These are phyloP conservation scores for Orestias chungarensis DNA, from an alignment of 2,797 vertebrate genomes.

Conservation along the genomic window DNA sequence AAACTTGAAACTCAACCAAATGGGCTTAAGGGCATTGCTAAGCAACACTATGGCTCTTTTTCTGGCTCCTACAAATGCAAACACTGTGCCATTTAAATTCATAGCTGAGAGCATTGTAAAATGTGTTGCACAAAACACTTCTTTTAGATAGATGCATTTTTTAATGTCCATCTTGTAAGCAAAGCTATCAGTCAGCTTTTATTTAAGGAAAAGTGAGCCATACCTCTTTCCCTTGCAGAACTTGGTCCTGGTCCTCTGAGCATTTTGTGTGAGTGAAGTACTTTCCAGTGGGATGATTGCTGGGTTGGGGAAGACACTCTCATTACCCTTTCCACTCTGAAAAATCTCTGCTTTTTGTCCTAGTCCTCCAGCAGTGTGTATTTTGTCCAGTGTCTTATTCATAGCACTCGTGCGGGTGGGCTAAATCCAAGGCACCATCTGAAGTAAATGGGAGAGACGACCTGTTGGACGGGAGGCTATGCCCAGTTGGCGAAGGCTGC, in stretches of 20 bases:
- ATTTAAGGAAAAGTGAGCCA: conserved; percentile 36
- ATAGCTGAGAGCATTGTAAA: conserved; percentile 25
- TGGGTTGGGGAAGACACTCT: conserved; percentile 65
- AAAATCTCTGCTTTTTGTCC: conserved; percentile 79
- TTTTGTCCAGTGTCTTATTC: conserved; percentile 80
- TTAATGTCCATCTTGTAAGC: background rate
- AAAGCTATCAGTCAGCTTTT: conserved; percentile 6
- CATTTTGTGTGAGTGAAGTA: conserved; percentile 68
- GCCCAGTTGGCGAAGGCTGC: conserved; percentile 56
- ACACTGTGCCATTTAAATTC: conserved; percentile 58
- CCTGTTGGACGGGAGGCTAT: conserved; percentile 61
- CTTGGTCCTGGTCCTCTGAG: conserved; percentile 63
- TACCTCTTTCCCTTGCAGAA: conserved; percentile 77
- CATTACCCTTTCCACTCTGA: conserved; percentile 70
- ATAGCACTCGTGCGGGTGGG: conserved; percentile 78
- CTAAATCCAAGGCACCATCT: conserved; percentile 84
- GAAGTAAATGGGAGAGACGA: conserved; percentile 65
- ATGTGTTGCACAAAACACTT: conserved; percentile 8
- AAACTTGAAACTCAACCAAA: background rate
- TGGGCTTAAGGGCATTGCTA: conserved; percentile 39
- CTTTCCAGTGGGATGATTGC: conserved; percentile 73
- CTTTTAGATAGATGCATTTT: conserved; percentile 19
- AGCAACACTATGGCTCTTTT: conserved; percentile 60
- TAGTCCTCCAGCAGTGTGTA: conserved; percentile 76
- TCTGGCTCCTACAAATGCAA: conserved; percentile 61